Conservation (phyloP, 2,113 vertebrate genomes). For the Pollimyrus isidori region DNA sequence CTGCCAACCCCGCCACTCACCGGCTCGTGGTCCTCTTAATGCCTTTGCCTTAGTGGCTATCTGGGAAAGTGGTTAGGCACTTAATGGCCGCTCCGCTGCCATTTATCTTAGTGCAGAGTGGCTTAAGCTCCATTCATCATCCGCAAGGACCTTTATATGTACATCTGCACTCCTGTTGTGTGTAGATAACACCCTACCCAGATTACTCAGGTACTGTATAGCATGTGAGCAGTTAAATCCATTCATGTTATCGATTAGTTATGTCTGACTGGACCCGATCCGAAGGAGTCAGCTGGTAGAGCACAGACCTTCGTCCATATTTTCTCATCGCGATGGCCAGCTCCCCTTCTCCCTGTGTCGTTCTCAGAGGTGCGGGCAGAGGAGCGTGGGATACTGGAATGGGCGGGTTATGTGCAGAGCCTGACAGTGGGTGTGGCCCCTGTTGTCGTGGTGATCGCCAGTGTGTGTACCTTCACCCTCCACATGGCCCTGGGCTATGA, state of each 20-base stretch:
- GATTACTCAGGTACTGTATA: not conserved
- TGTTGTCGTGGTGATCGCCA: slow-evolving; percentile 63
- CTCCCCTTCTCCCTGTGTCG: slow-evolving; percentile 14
- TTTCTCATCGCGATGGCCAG: slow-evolving; percentile 30
- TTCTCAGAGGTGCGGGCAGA: slow-evolving; percentile 57
- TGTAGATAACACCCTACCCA: not conserved
- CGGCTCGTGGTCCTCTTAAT: not conserved
- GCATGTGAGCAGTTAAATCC: not conserved
- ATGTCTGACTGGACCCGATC: not conserved
- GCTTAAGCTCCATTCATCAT: not conserved
- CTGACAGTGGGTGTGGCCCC: slow-evolving; percentile 65
- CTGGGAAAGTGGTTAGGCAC: slow-evolving; percentile 41
- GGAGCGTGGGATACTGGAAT: slow-evolving; percentile 61
- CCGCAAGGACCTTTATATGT: slow-evolving; percentile 34
- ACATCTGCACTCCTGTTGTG: not conserved
- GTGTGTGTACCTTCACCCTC: slow-evolving; percentile 70
- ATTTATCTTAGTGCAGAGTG: slow-evolving; percentile 9
- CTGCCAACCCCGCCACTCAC: not conserved
- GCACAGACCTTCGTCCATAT: not conserved
- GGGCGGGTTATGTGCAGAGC: slow-evolving; percentile 61
- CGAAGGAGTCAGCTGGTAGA: not conserved
- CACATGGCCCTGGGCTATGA: slow-evolving; percentile 68
- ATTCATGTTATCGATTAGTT: not conserved
- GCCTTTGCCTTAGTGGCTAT: slow-evolving; percentile 38
- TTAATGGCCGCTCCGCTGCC: not conserved